These are phyloP conservation scores for Trissolcus japonicus DNA, from an alignment of 2,888 invertebrate genomes.

Conservation along the genomic window DNA sequence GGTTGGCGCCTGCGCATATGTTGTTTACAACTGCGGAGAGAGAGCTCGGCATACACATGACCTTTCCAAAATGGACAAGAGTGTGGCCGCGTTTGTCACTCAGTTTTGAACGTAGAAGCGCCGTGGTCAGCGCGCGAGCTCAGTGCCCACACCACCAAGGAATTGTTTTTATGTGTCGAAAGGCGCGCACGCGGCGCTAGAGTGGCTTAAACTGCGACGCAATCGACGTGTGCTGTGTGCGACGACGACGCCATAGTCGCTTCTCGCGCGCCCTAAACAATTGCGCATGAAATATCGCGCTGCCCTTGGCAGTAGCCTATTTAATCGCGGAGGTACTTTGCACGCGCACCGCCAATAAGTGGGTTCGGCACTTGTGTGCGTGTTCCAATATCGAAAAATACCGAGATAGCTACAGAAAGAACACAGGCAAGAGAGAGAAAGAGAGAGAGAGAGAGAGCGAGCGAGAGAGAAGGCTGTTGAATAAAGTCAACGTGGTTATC, in stretches of 20 bases:
- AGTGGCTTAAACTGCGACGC: background rate
- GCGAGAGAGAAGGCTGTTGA: background rate
- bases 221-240: background rate
- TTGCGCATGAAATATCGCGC: constrained; percentile 76
- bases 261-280: constrained; percentile 56
- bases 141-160: too few relatives aligned
- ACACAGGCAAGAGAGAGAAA: background rate
- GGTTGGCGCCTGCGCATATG: constrained; percentile 74
- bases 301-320: constrained; percentile 74
- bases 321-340: constrained; percentile 59
- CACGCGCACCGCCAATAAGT: constrained; percentile 62
- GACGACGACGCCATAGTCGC: background rate
- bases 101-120: constrained; percentile 50
- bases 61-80: constrained; percentile 76
- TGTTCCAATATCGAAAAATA: constrained; percentile 28
- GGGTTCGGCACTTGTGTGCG: constrained; percentile 64
- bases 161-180: background rate
- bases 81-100: constrained; percentile 62
- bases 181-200: constrained; percentile 7
- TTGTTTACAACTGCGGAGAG: constrained; percentile 76
- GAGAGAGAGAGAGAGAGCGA: background rate
- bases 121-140: constrained; percentile 13
- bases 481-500: constrained; percentile 19
- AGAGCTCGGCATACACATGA: constrained; percentile 72
- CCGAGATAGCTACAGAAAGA: background rate